A percentile compares a stretch with the other conserved stretches of the same genome.
These are phyloP conservation scores for Catharus minimus DNA, from an alignment of 2,113 vertebrate genomes.

Conservation along the genomic window DNA sequence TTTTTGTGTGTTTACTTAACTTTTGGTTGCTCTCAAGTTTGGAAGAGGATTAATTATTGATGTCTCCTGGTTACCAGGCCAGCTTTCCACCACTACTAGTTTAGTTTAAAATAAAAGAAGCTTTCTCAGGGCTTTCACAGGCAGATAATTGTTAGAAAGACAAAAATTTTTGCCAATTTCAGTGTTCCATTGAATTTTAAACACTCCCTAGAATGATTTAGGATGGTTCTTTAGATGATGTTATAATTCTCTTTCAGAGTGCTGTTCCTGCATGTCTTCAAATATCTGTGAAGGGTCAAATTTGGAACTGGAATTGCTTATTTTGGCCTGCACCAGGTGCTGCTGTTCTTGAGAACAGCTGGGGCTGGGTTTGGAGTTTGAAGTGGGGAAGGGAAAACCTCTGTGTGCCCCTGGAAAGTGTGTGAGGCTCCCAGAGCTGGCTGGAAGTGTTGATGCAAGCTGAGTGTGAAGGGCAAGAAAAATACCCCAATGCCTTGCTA, in stretches of 20 bases:
- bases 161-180: not conserved
- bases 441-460: not conserved
- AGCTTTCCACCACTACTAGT: not conserved
- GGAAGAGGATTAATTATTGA: not conserved
- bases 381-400: not conserved
- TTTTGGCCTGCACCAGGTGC: not conserved
- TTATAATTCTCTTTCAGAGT: not conserved
- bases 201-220: not conserved
- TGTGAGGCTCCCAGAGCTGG: not conserved
- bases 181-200: not conserved
- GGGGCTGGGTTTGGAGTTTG: not conserved
- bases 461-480: not conserved
- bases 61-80: not conserved
- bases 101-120: not conserved
- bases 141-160: not conserved
- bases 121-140: not conserved
- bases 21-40: not conserved
- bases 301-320: not conserved
- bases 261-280: not conserved
- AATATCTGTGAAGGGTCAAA: not conserved
- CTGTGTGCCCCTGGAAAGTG: not conserved
- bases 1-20: not conserved
- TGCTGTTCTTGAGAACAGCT: not conserved
- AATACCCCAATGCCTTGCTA: not conserved
- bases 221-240: not conserved